phyloP scores from a whole-genome alignment of 2,797 vertebrate species.

The Gobio occitaniae region DNA sequence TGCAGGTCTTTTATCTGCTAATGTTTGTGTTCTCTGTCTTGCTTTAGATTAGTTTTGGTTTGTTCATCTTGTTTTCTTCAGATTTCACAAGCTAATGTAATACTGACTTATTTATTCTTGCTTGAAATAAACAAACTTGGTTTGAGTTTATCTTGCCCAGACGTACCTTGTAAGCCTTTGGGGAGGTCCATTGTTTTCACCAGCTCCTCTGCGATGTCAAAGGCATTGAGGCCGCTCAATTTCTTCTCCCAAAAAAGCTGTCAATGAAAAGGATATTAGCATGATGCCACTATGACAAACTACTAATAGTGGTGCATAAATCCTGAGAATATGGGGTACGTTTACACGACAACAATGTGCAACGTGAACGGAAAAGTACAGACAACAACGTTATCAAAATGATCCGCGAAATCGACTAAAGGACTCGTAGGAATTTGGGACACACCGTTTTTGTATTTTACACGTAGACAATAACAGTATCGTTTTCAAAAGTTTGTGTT shows the following conservation, averaged over 20 bases:
- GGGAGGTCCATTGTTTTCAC: conserved; percentile 99
- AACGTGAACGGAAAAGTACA: neutral
- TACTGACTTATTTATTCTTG: neutral
- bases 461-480: neutral
- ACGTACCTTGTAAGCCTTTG: conserved; percentile 93
- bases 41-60: neutral
- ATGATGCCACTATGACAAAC: neutral
- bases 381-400: neutral
- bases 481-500: neutral
- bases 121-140: neutral
- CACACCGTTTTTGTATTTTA: neutral
- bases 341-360: neutral
- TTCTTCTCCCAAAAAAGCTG: conserved; percentile 99
- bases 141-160: neutral
- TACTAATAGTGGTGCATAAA: neutral
- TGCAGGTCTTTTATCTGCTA: neutral
- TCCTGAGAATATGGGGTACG: neutral
- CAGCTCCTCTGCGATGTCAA: conserved; percentile 96
- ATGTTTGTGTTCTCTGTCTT: conserved; percentile 11
- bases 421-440: too few species aligned
- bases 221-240: conserved; percentile 93
- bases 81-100: neutral
- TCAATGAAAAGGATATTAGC: conserved; percentile 39
- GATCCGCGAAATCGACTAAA: neutral
- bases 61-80: neutral